These are phyloP conservation scores for Ictidomys tridecemlineatus DNA, from an alignment of 2,113 vertebrate species.

Conservation along the genomic window DNA sequence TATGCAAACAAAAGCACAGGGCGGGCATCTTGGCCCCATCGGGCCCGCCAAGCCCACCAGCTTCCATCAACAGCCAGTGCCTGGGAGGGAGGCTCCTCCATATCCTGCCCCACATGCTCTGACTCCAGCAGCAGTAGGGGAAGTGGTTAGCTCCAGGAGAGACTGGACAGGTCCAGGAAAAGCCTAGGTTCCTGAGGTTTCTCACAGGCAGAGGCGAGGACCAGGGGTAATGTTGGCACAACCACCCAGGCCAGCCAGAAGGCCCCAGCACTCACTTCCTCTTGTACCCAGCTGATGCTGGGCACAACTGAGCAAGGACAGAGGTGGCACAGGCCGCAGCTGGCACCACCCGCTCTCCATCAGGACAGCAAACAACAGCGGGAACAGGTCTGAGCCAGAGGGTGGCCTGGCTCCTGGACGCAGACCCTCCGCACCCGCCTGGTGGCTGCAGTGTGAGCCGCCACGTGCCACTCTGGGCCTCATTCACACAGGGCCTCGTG, in stretches of 20 bases:
- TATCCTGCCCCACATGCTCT: not conserved
- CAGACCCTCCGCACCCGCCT: no score
- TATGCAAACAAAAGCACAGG: no score
- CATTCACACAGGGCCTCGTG: no score
- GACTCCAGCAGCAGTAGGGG: not conserved
- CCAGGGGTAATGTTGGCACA: not conserved
- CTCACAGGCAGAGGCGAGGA: rapidly evolving
- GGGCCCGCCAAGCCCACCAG: no score
- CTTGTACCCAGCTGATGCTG: rapidly evolving
- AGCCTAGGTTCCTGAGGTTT: no score
- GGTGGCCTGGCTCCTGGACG: no score
- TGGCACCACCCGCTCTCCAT: rapidly evolving
- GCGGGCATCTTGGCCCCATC: no score
- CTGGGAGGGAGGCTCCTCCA: not conserved
- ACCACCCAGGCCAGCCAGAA: not conserved
- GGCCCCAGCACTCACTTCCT: no score
- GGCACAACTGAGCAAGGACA: rapidly evolving
- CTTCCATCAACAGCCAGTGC: no score
- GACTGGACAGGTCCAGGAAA: no score
- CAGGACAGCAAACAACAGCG: rapidly evolving
- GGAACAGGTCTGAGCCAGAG: rapidly evolving
- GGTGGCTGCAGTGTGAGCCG: rapidly evolving
- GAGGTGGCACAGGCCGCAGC: rapidly evolving
- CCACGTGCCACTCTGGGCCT: no score
- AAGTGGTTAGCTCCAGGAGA: not conserved